Percentiles rank a stretch among this genome's conserved stretches.
These are phyloP conservation scores for Panurus biarmicus DNA, from an alignment of 2,113 vertebrate species.

Conservation along the genomic window DNA sequence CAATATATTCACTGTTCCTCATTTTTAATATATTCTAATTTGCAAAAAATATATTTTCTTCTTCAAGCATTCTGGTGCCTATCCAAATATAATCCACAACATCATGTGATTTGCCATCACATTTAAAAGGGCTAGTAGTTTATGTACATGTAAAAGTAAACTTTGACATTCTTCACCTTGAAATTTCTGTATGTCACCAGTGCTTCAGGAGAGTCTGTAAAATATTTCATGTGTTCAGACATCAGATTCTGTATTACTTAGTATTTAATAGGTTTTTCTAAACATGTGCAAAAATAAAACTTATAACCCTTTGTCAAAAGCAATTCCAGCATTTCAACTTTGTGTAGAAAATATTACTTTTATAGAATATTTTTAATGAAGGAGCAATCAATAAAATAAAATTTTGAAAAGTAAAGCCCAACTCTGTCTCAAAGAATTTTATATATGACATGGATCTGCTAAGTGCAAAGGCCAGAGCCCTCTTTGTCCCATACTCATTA, in stretches of 20 bases:
- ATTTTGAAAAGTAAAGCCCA: background rate
- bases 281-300: background rate
- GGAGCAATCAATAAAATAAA: background rate
- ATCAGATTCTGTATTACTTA: background rate
- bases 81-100: background rate
- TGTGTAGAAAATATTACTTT: background rate
- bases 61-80: background rate
- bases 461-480: background rate
- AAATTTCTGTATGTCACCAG: background rate
- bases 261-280: background rate
- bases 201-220: background rate
- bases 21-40: background rate
- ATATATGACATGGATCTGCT: accelerated
- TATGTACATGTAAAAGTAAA: background rate
- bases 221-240: background rate
- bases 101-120: background rate
- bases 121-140: background rate
- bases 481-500: background rate
- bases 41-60: background rate
- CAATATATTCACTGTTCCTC: background rate
- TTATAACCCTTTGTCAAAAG: background rate
- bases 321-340: background rate
- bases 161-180: background rate
- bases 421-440: background rate
- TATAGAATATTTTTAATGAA: background rate